Evolutionary conservation across 2,797 vertebrate species (phyloP).

Genomic region (Phaenicophaeus curvirostris): DNA sequence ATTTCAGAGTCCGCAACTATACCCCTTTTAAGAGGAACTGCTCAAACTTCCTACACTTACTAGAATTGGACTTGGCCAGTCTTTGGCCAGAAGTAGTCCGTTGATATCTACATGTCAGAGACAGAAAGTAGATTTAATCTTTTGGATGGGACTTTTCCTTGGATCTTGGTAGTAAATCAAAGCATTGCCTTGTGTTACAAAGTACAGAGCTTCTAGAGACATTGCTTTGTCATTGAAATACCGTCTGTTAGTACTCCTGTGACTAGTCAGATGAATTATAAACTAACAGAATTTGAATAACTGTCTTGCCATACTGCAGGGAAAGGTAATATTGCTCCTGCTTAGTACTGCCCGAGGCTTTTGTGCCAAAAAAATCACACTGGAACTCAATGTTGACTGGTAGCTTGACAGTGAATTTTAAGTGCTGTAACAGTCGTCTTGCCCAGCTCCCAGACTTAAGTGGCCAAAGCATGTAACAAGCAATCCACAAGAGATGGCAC

Average conservation of each 20-base stretch:
- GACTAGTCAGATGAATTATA: slow-evolving; percentile 6
- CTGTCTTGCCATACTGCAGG: not conserved
- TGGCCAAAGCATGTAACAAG: not conserved
- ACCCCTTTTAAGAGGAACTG: not conserved
- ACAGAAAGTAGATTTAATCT: not conserved
- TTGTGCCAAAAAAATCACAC: not conserved
- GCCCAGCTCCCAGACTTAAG: not conserved
- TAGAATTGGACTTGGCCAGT: not conserved
- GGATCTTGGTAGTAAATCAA: not conserved
- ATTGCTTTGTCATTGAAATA: slow-evolving; percentile 8
- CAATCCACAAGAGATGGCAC: not conserved
- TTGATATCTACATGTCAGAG: not conserved
- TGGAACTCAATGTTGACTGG: not conserved
- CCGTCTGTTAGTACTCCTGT: not conserved
- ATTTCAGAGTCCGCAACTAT: not conserved
- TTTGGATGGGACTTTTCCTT: not conserved
- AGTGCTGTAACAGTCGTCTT: not conserved
- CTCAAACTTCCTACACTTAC: not conserved
- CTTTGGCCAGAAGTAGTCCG: not conserved
- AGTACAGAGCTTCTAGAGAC: not conserved
- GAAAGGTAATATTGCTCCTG: not conserved
- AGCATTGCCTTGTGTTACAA: not conserved
- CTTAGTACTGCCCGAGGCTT: not conserved
- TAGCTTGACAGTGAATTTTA: not conserved
- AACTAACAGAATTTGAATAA: slow-evolving; percentile 38